Percentiles rank a stretch among this genome's conserved stretches.
Evolutionary conservation across 2,888 invertebrate genomes (phyloP).

Genomic region (Allophyes oxyacanthae): DNA sequence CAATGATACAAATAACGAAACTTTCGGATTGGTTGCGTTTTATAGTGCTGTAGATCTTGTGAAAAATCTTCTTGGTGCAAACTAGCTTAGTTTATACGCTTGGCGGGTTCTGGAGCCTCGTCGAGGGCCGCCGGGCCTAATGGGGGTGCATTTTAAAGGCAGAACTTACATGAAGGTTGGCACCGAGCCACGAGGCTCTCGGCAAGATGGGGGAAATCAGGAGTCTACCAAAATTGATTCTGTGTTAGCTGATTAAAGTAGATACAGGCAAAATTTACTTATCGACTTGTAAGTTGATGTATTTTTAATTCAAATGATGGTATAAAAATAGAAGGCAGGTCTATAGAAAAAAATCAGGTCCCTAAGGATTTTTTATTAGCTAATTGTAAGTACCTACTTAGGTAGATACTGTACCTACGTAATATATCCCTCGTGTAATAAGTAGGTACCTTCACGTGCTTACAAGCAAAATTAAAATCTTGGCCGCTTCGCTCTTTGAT

Average conservation of each 20-base stretch:
- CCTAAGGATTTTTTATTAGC: too few relatives aligned
- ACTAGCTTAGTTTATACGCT: conserved; percentile 66
- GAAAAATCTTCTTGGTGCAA: conserved; percentile 53
- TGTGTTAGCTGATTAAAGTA: conserved; percentile 46
- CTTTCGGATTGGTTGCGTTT: conserved; percentile 33
- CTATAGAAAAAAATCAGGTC: too few relatives aligned
- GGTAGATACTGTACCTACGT: too few relatives aligned
- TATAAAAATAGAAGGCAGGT: too few relatives aligned
- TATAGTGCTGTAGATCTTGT: conserved; percentile 30
- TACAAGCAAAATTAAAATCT: too few relatives aligned
- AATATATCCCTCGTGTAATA: too few relatives aligned
- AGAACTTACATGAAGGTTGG: conserved; percentile 62
- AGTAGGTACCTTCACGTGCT: too few relatives aligned
- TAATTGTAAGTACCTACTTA: too few relatives aligned
- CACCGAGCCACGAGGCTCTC: conserved; percentile 67
- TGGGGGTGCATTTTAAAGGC: conserved; percentile 75
- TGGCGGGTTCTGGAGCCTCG: conserved; percentile 61
- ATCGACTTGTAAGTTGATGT: too few relatives aligned
- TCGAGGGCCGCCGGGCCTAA: conserved; percentile 72
- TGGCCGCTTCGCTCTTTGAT: too few relatives aligned
- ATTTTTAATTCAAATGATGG: too few relatives aligned
- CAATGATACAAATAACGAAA: conserved; percentile 2
- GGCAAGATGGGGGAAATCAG: conserved; percentile 64
- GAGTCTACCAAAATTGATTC: conserved; percentile 56
- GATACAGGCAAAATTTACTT: neutral